Base-by-base conservation (phyloP, 1,140 invertebrate species). In the Philopotamus ludificatus region DNA sequence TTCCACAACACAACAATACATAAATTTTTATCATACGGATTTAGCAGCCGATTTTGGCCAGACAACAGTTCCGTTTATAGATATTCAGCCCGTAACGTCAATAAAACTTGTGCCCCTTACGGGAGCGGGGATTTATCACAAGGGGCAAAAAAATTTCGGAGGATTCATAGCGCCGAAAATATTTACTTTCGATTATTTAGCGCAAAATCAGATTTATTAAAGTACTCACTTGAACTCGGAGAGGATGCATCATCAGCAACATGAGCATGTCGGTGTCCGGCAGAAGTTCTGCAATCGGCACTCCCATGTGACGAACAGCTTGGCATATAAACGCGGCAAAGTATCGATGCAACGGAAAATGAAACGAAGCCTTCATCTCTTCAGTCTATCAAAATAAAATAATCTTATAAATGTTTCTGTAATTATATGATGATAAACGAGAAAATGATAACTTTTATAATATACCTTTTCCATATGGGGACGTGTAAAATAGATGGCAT, bases 321-420 rank as follows among this genome's bases (percentile, higher is more conserved):
- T 95, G 91, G 73, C 93, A 93, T 67, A 97, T 84, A 76, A 98
- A 96, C 7, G 94, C 90, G 0, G 94, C 89, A 73, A 97, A 86
- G 77, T 97, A 97, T 15, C 95, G 89, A 82, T 98, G 95, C 57
- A 98, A 83, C 12, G 95, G 95, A 66, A 97, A 85, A 81, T 98
- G 95, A 82, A 98, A 98, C 20, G 94, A 94, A 28, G 95, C 87
- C 83, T 95, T 91, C 75, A 89, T 83, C 74, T 85, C 86, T 75
- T 94, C 91, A 72, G 83, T 84, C 88, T 91, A 74, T 20, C 44
- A 65, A 51, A 44, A 55, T 44, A 66, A 22, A 67, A 28, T 54
- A 61, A 44, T 50, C 15, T 12, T 55, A n/a, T 28, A 28, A 26
- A 9, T 23, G 28, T 23, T 16, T 55, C 20, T 12, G 55, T 63